These are phyloP conservation scores for Thalassaphorura encarpata DNA, from an alignment of 1,140 invertebrate species.

Conservation along the genomic window DNA sequence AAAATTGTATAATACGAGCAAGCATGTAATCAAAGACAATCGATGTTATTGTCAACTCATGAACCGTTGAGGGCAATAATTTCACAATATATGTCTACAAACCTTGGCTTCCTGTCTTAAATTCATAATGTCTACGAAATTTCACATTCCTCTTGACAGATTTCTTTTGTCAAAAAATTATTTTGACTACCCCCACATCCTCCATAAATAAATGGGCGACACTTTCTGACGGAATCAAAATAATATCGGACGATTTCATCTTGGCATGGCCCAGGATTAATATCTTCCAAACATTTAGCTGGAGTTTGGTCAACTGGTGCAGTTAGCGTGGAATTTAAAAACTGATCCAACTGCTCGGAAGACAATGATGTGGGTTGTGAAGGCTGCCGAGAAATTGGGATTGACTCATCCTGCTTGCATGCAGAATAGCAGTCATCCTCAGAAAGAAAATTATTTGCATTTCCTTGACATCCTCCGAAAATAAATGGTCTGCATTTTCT, in stretches of 20 bases:
- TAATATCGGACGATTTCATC: conserved; percentile 27
- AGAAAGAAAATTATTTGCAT: conserved; percentile 25
- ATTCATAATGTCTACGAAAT: too few relatives aligned
- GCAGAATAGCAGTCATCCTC: conserved; percentile 14
- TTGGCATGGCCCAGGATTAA: conserved; percentile 13
- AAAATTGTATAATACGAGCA: too few relatives aligned
- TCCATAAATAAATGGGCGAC: conserved; percentile 25
- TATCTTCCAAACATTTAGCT: conserved; percentile 21
- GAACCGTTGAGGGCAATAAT: too few relatives aligned
- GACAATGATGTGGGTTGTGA: neutral
- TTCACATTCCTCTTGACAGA: conserved; percentile 25
- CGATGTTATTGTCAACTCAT: too few relatives aligned
- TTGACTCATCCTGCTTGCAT: neutral
- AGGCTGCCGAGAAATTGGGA: neutral
- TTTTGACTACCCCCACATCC: conserved; percentile 20
- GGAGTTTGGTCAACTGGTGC: conserved; percentile 6
- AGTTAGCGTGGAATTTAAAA: neutral
- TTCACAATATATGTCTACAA: too few relatives aligned
- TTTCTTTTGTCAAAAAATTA: conserved; percentile 19
- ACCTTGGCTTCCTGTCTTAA: neutral
- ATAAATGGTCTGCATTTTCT: conserved; percentile 28
- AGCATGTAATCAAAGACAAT: too few relatives aligned
- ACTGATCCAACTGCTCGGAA: neutral
- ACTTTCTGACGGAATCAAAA: conserved; percentile 20
- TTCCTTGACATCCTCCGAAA: conserved; percentile 30